phyloP scores from a whole-genome alignment of 2,888 invertebrate species.

The Alsophila aescularia region DNA sequence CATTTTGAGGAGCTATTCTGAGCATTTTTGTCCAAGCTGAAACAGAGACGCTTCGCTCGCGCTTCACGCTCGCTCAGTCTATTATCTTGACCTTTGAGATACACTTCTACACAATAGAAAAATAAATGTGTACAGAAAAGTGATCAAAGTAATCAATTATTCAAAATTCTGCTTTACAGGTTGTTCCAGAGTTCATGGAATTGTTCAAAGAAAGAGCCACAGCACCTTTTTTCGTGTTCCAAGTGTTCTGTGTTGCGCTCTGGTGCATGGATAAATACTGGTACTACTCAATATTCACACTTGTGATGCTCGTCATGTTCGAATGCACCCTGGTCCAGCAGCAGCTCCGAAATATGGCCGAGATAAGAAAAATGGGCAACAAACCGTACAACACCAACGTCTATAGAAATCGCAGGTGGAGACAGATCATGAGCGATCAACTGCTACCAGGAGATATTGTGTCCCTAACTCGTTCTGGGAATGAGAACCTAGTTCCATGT shows the following conservation, averaged over 20 bases:
- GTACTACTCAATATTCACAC: constrained; percentile 98
- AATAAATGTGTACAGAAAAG: no score
- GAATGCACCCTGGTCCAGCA: constrained; percentile 99
- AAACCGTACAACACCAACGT: constrained; percentile 96
- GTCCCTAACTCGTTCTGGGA: constrained; percentile 94
- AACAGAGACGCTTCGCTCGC: no score
- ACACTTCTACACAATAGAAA: no score
- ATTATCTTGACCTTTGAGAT: no score
- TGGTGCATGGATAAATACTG: constrained; percentile 99
- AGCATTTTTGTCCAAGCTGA: no score
- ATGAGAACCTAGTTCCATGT: constrained; percentile 97
- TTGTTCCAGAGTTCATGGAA: constrained; percentile 98
- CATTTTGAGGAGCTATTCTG: no score
- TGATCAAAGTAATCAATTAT: no score
- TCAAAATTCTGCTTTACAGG: no score
- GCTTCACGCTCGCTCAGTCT: no score
- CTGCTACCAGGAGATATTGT: constrained; percentile 98
- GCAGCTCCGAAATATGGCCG: constrained; percentile 98
- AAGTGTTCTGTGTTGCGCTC: constrained; percentile 98
- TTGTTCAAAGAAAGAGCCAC: constrained; percentile 98
- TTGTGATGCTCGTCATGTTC: constrained; percentile 97
- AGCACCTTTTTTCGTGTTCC: constrained; percentile 99
- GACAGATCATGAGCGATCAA: constrained; percentile 92
- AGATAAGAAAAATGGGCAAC: constrained; percentile 99
- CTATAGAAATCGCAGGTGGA: constrained; percentile 96